Base-by-base conservation (phyloP, 2,888 invertebrate species). In the Diarsia mendica region DNA sequence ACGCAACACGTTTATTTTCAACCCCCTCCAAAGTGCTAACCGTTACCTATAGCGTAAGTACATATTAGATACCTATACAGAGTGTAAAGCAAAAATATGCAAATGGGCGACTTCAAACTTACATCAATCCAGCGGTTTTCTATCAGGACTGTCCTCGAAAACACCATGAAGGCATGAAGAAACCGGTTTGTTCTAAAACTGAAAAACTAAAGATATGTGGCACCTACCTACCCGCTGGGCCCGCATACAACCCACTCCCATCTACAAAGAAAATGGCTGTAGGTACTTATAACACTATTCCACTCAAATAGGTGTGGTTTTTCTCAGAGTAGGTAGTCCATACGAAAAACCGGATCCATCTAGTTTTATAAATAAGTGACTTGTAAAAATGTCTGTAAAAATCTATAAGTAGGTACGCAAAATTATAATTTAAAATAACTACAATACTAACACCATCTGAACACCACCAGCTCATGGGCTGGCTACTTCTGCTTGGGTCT, bases 401-500 rank as follows among this genome's bases (percentile, higher is more conserved):
- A 39, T 1, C 39, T 39, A 39, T 39, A n/a, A n/a, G n/a, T n/a
- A n/a, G n/a, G n/a, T n/a, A 39, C 39, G 39, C 39, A 39, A 39
- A 39, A 39, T 39, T 39, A 39, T 39, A 39, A 39, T 39, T 39
- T 39, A 46, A 46, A 1, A 46, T 46, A 3, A 13, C 46, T 48
- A 13, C 13, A 49, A 5, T 49, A 63, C n/a, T 8, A 44, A 63
- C 8, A 44, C 44, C 44, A 13, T 15, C 5, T n/a, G 13, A 48
- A 33, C 15, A 51, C n/a, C 13, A 49, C 9, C 84, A 96, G 95
- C 6, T 95, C 95, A 94, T 96, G 95, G 95, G 92, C 93, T 0
- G 95, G 96, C 28, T 96, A 95, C 90, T 89, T 95, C 77, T 95
- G 92, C 90, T 95, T 94, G 72, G 94, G 95, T 0, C 90, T 95